These are phyloP conservation scores for Trinectes maculatus DNA, from an alignment of 2,113 vertebrate species.

Conservation along the genomic window DNA sequence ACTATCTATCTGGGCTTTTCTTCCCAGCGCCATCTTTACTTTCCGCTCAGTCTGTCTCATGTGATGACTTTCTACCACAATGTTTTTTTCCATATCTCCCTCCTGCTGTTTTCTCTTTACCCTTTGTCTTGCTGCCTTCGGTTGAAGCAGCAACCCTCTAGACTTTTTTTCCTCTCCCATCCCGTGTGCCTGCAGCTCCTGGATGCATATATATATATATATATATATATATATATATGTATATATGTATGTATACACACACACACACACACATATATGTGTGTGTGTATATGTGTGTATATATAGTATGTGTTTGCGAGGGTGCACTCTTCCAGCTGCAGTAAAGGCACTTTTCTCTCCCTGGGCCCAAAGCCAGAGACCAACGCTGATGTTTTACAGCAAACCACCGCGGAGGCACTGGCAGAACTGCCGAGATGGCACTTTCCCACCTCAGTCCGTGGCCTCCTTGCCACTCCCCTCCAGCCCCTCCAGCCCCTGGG, in stretches of 20 bases:
- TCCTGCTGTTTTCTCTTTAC: slow-evolving; percentile 26
- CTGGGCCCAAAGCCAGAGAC: slow-evolving; percentile 61
- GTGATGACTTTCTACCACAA: too few species aligned
- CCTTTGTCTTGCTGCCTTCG: slow-evolving; percentile 36
- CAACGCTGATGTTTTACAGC: slow-evolving; percentile 61
- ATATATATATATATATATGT: too few species aligned
- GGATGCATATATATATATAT: neutral
- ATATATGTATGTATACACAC: too few species aligned
- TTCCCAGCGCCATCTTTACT: slow-evolving; percentile 55
- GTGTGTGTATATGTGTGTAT: too few species aligned
- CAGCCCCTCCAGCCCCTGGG: slow-evolving; percentile 54
- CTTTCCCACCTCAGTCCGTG: slow-evolving; percentile 57
- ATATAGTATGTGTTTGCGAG: slow-evolving; percentile 40
- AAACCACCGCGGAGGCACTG: slow-evolving; percentile 8
- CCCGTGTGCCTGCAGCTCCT: slow-evolving; percentile 30
- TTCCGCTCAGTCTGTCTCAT: too few species aligned
- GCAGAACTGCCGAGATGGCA: slow-evolving; percentile 68
- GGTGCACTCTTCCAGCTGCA: slow-evolving; percentile 30
- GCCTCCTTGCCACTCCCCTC: slow-evolving; percentile 52
- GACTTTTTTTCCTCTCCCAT: slow-evolving; percentile 31
- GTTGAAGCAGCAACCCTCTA: slow-evolving; percentile 28
- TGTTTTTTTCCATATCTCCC: slow-evolving; percentile 10
- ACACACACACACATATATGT: too few species aligned
- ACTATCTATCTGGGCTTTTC: slow-evolving; percentile 8
- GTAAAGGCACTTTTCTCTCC: slow-evolving; percentile 46